Evolutionary conservation across 2,888 invertebrate genomes (phyloP).

Genomic region (Drosophila peninsularis): DNA sequence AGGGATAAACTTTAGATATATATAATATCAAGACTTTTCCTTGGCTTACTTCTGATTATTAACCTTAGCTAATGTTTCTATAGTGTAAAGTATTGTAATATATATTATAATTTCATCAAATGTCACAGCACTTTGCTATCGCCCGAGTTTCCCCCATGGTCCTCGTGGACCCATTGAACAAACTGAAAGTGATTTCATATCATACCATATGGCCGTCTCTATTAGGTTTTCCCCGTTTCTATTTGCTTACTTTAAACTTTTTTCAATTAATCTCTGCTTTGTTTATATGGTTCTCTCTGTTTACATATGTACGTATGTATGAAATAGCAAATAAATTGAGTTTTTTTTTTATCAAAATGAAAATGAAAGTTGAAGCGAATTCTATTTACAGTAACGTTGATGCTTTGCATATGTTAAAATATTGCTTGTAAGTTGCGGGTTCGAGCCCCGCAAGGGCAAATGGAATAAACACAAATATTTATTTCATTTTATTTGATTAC

Average conservation of each 20-base stretch:
- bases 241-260: not conserved
- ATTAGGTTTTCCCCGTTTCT: not conserved
- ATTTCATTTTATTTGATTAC: not conserved
- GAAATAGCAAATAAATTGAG: not conserved
- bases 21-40: no score
- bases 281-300: not conserved
- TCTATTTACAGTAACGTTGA: not conserved
- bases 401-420: no score
- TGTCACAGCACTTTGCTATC: no score
- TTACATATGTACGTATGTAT: not conserved
- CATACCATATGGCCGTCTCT: not conserved
- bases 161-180: no score
- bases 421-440: conserved; percentile 37
- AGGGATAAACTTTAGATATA: not conserved
- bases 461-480: not conserved
- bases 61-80: no score
- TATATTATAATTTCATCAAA: no score
- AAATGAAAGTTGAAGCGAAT: not conserved
- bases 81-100: no score
- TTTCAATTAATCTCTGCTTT: not conserved
- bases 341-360: not conserved
- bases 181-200: not conserved
- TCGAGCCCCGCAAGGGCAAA: conserved; percentile 52
- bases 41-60: no score
- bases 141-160: no score